Conservation (phyloP, 1,140 invertebrate genomes). For the Habropoda laboriosa region DNA sequence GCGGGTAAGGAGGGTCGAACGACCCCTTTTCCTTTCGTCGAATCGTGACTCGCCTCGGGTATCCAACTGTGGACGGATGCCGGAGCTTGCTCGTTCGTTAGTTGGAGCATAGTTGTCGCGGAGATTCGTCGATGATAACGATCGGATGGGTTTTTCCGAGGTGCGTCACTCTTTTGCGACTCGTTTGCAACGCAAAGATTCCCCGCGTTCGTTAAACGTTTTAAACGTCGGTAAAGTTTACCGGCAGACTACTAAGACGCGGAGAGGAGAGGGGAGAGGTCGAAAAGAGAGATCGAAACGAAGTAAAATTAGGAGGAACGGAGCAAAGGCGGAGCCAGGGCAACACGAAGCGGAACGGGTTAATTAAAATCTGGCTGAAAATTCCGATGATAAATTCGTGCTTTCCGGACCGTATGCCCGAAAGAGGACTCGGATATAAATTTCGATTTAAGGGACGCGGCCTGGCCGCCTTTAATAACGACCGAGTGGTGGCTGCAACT, state of each 20-base stretch:
- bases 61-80: conserved; percentile 15
- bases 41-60: conserved; percentile 15
- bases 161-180: neutral
- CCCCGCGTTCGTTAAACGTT: neutral
- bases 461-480: conserved; percentile 61
- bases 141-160: neutral
- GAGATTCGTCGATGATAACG: neutral
- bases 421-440: conserved; percentile 62
- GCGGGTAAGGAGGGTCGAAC: neutral
- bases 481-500: conserved; percentile 55
- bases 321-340: neutral
- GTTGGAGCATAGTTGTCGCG: neutral
- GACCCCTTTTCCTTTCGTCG: neutral
- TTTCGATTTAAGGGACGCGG: conserved; percentile 55
- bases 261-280: too few species aligned
- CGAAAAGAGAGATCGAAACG: neutral
- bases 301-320: conserved; percentile 2
- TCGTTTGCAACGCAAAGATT: neutral
- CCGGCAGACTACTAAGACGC: too few species aligned
- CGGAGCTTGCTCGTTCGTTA: conserved; percentile 8
- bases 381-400: conserved; percentile 64
- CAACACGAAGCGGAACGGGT: conserved; percentile 22
- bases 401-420: conserved; percentile 25
- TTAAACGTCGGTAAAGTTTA: neutral
- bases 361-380: conserved; percentile 67